phyloP scores from a whole-genome alignment of 2,113 vertebrate species.

The Odontesthes bonariensis region DNA sequence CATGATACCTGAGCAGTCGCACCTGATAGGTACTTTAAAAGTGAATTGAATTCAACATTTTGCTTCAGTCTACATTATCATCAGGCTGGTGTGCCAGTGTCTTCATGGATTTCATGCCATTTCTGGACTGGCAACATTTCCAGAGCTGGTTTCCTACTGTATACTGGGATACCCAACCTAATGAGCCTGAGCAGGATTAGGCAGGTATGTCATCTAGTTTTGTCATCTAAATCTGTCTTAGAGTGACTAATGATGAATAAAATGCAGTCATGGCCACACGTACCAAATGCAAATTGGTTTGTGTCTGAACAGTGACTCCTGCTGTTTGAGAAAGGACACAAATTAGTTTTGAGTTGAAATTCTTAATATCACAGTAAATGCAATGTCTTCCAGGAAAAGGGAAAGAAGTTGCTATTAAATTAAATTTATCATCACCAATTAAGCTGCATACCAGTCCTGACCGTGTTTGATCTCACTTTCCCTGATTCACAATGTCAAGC shows the following conservation, averaged over 20 bases:
- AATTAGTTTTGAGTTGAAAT: neutral
- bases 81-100: neutral
- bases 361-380: neutral
- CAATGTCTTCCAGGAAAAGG: neutral
- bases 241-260: neutral
- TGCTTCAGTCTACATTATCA: slow-evolving; percentile 22
- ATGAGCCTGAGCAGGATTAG: neutral
- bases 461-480: neutral
- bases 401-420: neutral
- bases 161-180: neutral
- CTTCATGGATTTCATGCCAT: slow-evolving; percentile 8
- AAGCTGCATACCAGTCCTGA: neutral
- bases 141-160: neutral
- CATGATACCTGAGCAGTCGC: slow-evolving; percentile 10
- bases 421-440: neutral
- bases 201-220: neutral
- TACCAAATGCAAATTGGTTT: neutral
- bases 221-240: neutral
- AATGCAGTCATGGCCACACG: neutral
- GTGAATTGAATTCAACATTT: slow-evolving; percentile 34
- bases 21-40: slow-evolving; percentile 7
- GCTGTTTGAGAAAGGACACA: slow-evolving; percentile 39
- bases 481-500: neutral
- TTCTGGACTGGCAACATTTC: too few species aligned
- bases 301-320: slow-evolving; percentile 57